Evolutionary conservation across 2,888 invertebrate species (phyloP), one percentile per base, ranked within the genome.

Genomic region (Malthinus flaveolus): DNA sequence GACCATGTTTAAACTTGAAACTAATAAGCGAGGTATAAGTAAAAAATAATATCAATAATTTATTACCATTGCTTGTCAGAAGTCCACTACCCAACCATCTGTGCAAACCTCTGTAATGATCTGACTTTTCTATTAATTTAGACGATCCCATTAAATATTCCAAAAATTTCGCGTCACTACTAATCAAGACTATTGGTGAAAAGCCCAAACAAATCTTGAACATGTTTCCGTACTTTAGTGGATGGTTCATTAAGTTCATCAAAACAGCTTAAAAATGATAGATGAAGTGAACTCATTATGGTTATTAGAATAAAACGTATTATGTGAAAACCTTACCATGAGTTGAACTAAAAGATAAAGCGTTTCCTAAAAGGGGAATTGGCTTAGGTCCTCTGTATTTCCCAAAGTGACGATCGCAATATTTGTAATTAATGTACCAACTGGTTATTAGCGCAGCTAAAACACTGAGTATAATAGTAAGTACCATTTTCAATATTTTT

Each of bases 61-160:
- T 6, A 64, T 72, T 65, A 73, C 73, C 73, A 56, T 66, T 63
- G 49, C 71, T 68, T 31, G 72, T 74, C 3, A 78, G 68, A 7
- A 78, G 63, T 13, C 78, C 77, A n/a, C 68, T 67, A 13, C 77
- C 75, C 9, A 78, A 63, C 78, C 78, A 78, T 0, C 66, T 65
- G 36, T 67, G 61, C 9, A 77, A 55, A 64, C 69, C 73, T 7
- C 65, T 49, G 54, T 77, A 78, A 37, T 71, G 72, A 3, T 50
- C 44, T 2, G 73, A 66, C 66, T 78, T 78, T 15, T 68, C 62
- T 8, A 77, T 64, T 45, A 74, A 63, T 23, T 64, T 67, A 4
- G 66, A 65, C 23, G 71, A 74, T 42, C 70, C 71, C 31, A 75
- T 61, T 9, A 78, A 55, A 32, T 65, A 64, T 62, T 74, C 69